phyloP scores from a whole-genome alignment of 2,113 vertebrate genomes.

The Tympanuchus pallidicinctus region DNA sequence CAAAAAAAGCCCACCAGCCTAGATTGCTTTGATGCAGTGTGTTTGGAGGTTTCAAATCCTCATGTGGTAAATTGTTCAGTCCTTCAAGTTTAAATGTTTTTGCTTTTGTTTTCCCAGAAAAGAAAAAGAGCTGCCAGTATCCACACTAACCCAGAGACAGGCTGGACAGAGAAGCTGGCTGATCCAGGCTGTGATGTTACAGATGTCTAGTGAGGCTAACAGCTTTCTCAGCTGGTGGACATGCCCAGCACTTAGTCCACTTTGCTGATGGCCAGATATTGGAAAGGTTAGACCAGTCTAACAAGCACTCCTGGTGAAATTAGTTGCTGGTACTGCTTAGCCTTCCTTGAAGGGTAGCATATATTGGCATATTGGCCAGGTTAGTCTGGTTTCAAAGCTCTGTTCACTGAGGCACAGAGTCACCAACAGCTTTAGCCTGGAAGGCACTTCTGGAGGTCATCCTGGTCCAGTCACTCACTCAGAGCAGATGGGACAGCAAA shows the following conservation, averaged over 20 bases:
- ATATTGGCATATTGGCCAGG: background rate
- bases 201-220: background rate
- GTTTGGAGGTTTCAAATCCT: background rate
- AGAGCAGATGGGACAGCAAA: background rate
- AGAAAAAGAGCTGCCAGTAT: background rate
- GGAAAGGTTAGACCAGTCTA: background rate
- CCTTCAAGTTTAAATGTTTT: background rate
- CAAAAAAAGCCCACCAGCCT: background rate
- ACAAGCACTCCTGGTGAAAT: background rate
- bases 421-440: background rate
- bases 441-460: background rate
- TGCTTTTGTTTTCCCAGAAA: background rate
- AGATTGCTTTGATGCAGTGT: fast-evolving
- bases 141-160: background rate
- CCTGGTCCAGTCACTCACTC: background rate
- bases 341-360: too few species aligned
- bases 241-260: background rate
- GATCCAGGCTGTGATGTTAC: background rate
- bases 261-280: background rate
- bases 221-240: background rate
- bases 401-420: background rate
- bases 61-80: background rate
- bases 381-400: background rate
- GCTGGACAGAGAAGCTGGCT: background rate
- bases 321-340: background rate